A percentile compares a stretch with the other conserved stretches of the same genome.
Evolutionary conservation across 1,140 invertebrate genomes (phyloP).

Genomic region (Diuraphis noxia): DNA sequence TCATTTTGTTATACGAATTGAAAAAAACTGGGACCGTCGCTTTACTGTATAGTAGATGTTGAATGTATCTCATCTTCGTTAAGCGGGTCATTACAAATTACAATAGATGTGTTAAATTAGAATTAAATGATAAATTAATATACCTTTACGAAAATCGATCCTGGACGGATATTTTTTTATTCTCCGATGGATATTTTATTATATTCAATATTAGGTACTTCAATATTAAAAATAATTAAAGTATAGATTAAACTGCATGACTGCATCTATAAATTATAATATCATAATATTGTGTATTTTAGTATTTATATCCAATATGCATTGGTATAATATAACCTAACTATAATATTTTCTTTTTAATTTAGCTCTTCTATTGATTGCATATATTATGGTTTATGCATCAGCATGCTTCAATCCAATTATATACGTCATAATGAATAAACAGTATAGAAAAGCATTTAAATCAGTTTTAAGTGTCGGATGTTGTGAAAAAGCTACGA

Average conservation of each 20-base stretch:
- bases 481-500: constrained; percentile 10
- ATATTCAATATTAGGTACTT: background rate
- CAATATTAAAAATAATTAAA: background rate
- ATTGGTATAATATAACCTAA: background rate
- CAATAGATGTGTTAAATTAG: too few relatives aligned
- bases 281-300: too few relatives aligned
- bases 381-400: constrained; percentile 66
- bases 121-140: too few relatives aligned
- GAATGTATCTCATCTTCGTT: too few relatives aligned
- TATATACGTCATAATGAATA: constrained; percentile 68
- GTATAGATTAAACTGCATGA: background rate
- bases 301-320: background rate
- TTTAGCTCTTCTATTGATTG: constrained; percentile 64
- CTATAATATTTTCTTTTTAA: background rate
- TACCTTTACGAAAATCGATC: too few relatives aligned
- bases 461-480: constrained; percentile 60
- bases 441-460: constrained; percentile 66
- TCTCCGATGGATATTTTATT: background rate
- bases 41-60: too few relatives aligned
- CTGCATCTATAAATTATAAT: background rate
- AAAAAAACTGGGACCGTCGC: too few relatives aligned
- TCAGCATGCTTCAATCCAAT: constrained; percentile 66
- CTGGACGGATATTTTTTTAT: too few relatives aligned
- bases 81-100: too few relatives aligned
- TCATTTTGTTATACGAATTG: too few relatives aligned